Evolutionary conservation across 2,797 vertebrate species (phyloP).

Genomic region (Lacerta bilineata): DNA sequence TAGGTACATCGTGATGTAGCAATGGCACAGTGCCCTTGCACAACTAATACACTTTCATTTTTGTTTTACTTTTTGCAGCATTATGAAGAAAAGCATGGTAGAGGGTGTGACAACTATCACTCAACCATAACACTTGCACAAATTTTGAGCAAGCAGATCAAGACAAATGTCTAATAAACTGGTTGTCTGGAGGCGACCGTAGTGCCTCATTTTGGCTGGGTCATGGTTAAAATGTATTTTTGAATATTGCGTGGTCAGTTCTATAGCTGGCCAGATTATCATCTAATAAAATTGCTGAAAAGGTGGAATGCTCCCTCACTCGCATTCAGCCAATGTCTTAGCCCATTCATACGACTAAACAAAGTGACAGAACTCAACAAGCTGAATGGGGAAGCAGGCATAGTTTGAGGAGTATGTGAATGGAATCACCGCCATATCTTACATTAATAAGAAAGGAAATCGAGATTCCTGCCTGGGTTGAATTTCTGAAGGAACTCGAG

Average conservation of each 20-base stretch:
- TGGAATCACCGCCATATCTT: background rate
- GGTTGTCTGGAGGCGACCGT: too few relatives aligned
- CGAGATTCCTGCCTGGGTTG: background rate
- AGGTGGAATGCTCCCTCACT: background rate
- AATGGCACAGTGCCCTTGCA: too few relatives aligned
- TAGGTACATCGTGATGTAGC: too few relatives aligned
- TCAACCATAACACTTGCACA: too few relatives aligned
- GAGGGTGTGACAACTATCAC: too few relatives aligned
- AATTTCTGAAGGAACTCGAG: background rate
- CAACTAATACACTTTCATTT: too few relatives aligned
- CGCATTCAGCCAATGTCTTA: too few relatives aligned
- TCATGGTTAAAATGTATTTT: background rate
- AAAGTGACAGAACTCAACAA: background rate
- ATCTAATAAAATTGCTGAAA: too few relatives aligned
- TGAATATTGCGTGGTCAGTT: background rate
- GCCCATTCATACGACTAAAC: background rate
- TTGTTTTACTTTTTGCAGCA: too few relatives aligned
- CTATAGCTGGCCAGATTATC: background rate
- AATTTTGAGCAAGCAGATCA: too few relatives aligned
- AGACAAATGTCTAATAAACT: too few relatives aligned
- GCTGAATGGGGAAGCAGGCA: background rate
- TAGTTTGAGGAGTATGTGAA: background rate
- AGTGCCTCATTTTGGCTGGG: background rate
- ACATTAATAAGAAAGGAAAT: background rate
- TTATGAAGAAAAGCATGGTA: too few relatives aligned